Conservation (phyloP, 2,113 vertebrate species). For the Cariama cristata region DNA sequence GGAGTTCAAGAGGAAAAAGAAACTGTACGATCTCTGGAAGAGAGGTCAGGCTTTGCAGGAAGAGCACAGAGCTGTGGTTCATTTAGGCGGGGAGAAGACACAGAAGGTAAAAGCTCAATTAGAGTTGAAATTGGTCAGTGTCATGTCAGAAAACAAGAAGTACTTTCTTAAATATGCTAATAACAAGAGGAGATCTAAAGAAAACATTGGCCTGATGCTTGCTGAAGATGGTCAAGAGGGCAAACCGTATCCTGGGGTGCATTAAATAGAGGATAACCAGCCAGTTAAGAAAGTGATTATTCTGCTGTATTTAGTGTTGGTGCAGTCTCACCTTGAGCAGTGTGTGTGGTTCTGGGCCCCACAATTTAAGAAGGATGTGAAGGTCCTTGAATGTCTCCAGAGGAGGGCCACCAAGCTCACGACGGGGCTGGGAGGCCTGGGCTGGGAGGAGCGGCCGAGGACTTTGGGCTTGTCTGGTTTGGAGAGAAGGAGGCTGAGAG, state of each 20-base stretch:
- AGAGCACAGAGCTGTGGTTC: too few relatives aligned
- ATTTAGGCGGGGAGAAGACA: too few relatives aligned
- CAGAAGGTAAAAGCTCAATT: too few relatives aligned
- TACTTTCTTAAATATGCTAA: neutral
- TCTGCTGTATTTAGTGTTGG: accelerated
- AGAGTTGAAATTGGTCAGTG: too few relatives aligned
- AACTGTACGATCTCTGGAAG: neutral
- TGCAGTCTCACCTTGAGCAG: neutral
- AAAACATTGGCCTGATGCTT: neutral
- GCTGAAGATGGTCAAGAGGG: neutral
- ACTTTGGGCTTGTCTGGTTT: too few relatives aligned
- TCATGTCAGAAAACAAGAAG: neutral
- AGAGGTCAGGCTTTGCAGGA: too few relatives aligned
- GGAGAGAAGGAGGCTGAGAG: too few relatives aligned
- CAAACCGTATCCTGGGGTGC: neutral
- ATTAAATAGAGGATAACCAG: neutral
- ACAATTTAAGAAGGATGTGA: neutral
- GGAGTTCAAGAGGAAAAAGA: too few relatives aligned
- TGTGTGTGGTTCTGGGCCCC: neutral
- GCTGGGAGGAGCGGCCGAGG: too few relatives aligned
- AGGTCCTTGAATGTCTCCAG: neutral
- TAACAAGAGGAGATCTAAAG: neutral
- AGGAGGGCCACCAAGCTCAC: neutral
- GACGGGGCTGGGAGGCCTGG: neutral
- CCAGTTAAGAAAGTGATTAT: neutral